A percentile compares a stretch with the other conserved stretches of the same genome.
Conservation (phyloP, 2,888 invertebrate genomes). For the Stenodera caucasica region DNA sequence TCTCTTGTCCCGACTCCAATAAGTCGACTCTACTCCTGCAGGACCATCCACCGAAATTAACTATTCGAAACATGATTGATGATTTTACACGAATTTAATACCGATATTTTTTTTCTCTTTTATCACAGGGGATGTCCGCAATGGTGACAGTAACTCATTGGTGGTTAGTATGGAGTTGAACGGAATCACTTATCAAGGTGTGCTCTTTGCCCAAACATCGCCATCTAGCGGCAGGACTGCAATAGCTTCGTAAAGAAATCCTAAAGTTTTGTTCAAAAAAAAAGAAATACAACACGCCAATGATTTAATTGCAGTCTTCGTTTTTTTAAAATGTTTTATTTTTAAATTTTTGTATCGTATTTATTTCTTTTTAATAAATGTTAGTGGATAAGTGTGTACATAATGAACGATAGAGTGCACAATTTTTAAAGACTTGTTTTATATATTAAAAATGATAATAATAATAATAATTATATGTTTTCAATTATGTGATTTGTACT, state of each 20-base stretch:
- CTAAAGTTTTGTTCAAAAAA: neutral
- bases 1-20: slow-evolving; percentile 35
- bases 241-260: slow-evolving; percentile 44
- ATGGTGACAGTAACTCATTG: slow-evolving; percentile 85
- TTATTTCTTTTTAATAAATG: slow-evolving; percentile 19
- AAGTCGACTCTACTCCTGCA: slow-evolving; percentile 31
- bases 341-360: slow-evolving; percentile 19
- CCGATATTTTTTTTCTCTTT: slow-evolving; percentile 44
- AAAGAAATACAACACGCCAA: neutral
- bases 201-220: slow-evolving; percentile 71
- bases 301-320: neutral
- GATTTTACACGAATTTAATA: slow-evolving; percentile 23
- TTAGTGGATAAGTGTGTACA: slow-evolving; percentile 17
- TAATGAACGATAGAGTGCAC: slow-evolving; percentile 10
- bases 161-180: slow-evolving; percentile 96
- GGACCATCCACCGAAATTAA: slow-evolving; percentile 30
- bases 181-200: slow-evolving; percentile 93
- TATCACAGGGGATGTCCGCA: slow-evolving; percentile 81
- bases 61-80: slow-evolving; percentile 38
- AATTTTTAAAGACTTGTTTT: slow-evolving; percentile 16
- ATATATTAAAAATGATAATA: neutral
- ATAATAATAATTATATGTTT: slow-evolving; percentile 4
- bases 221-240: slow-evolving; percentile 44
- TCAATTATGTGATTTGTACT: neutral
- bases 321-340: slow-evolving; percentile 5